A percentile compares a stretch with the other conserved stretches of the same genome.
Evolutionary conservation across 2,797 vertebrate species (phyloP).

Genomic region (Hoplostethus atlanticus): DNA sequence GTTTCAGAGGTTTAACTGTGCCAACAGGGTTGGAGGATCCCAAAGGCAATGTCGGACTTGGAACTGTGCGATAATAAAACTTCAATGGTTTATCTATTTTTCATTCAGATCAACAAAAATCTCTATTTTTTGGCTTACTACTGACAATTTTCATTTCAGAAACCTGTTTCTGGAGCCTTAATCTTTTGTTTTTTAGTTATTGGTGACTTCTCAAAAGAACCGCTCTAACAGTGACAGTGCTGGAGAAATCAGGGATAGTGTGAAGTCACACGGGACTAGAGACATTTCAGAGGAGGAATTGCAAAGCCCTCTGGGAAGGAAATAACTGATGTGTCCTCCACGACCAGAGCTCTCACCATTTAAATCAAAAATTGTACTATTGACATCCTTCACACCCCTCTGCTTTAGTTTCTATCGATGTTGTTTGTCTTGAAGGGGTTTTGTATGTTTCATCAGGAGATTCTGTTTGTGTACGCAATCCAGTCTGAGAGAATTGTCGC

Average conservation of each 20-base stretch:
- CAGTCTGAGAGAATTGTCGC: constrained; percentile 81
- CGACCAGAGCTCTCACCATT: constrained; percentile 75
- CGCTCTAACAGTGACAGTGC: constrained; percentile 83
- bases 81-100: constrained; percentile 84
- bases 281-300: constrained; percentile 79
- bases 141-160: constrained; percentile 85
- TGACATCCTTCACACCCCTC: constrained; percentile 68
- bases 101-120: constrained; percentile 83
- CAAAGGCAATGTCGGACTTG: constrained; percentile 79
- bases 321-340: constrained; percentile 74
- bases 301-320: constrained; percentile 80
- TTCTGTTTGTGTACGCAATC: constrained; percentile 83
- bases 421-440: constrained; percentile 62
- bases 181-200: constrained; percentile 77
- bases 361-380: constrained; percentile 80
- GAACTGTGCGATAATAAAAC: constrained; percentile 80
- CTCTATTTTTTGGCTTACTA: constrained; percentile 85
- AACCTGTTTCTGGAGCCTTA: constrained; percentile 84
- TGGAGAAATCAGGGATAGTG: constrained; percentile 86
- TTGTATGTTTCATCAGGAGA: constrained; percentile 79
- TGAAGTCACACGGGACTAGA: constrained; percentile 82
- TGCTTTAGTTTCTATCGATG: constrained; percentile 62
- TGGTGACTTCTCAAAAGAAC: constrained; percentile 81
- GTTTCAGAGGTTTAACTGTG: constrained; percentile 81
- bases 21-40: constrained; percentile 83